phyloP scores from a whole-genome alignment of 1,140 invertebrate species.

The Cydia strobilella region DNA sequence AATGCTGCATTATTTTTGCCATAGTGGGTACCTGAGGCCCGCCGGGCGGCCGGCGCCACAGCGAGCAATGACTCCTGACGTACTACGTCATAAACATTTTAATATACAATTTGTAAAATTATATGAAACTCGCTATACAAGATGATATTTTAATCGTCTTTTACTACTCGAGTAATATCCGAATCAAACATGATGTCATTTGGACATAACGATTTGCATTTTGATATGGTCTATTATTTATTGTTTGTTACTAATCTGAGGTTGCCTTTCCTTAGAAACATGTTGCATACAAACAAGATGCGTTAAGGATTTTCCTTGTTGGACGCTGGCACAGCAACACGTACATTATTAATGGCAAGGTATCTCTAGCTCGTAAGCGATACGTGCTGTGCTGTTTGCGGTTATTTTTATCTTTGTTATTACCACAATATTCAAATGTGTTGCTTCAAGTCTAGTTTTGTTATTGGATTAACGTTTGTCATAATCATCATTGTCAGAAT shows the following conservation, averaged over 20 bases:
- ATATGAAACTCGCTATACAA: slow-evolving; percentile 2
- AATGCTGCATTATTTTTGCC: slow-evolving; percentile 64
- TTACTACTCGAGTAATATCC: background rate
- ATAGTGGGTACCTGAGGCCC: slow-evolving; percentile 54
- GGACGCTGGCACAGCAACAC: background rate
- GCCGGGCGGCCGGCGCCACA: slow-evolving; percentile 44
- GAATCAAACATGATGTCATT: slow-evolving; percentile 9
- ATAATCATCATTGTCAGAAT: too few relatives aligned
- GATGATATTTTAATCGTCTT: background rate
- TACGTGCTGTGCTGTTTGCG: slow-evolving; percentile 15
- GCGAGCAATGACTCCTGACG: slow-evolving; percentile 56
- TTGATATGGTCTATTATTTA: slow-evolving; percentile 41
- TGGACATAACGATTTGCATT: background rate
- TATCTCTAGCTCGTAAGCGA: slow-evolving; percentile 19
- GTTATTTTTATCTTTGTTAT: slow-evolving; percentile 32
- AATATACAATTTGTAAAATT: slow-evolving; percentile 17
- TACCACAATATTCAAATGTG: slow-evolving; percentile 26
- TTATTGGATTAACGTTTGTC: background rate
- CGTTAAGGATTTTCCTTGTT: slow-evolving; percentile 54
- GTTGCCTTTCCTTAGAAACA: slow-evolving; percentile 47
- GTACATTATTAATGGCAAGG: slow-evolving; percentile 28
- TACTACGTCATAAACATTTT: slow-evolving; percentile 37
- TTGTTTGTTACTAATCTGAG: slow-evolving; percentile 46
- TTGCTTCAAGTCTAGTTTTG: background rate
- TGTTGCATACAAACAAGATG: slow-evolving; percentile 63